Percentiles rank a stretch among this genome's conserved stretches.
These are phyloP conservation scores for Pseudopleuronectes americanus DNA, from an alignment of 2,797 vertebrate species.

Conservation along the genomic window DNA sequence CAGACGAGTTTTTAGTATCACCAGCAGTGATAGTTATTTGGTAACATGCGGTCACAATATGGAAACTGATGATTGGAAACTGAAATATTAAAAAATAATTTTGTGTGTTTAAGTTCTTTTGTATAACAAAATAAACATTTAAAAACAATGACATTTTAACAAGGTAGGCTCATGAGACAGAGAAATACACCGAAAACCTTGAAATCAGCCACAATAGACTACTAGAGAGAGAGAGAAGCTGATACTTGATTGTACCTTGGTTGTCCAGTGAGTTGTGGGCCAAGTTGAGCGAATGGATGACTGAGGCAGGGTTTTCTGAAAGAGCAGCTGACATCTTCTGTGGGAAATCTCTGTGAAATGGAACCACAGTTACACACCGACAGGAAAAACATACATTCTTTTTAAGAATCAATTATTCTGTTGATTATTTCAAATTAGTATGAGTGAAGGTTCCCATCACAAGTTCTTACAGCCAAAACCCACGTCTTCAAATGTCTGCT, in stretches of 20 bases:
- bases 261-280: constrained; percentile 94
- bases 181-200: too few species aligned
- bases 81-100: too few species aligned
- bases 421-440: too few species aligned
- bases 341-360: constrained; percentile 87
- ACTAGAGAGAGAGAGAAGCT: not conserved
- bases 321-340: constrained; percentile 92
- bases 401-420: not conserved
- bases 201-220: not conserved
- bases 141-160: too few species aligned
- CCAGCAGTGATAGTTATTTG: too few species aligned
- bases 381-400: not conserved
- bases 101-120: too few species aligned
- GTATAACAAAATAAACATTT: too few species aligned
- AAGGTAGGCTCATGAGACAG: too few species aligned
- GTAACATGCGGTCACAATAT: too few species aligned
- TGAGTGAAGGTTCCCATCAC: not conserved
- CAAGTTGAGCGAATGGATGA: constrained; percentile 90
- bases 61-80: too few species aligned
- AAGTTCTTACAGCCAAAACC: not conserved
- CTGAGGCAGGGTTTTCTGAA: constrained; percentile 90
- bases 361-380: not conserved
- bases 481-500: too few species aligned
- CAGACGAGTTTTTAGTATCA: too few species aligned
- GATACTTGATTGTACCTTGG: constrained; percentile 82